These are phyloP conservation scores for Bovichtus variegatus DNA, from an alignment of 2,797 vertebrate genomes.

Conservation along the genomic window DNA sequence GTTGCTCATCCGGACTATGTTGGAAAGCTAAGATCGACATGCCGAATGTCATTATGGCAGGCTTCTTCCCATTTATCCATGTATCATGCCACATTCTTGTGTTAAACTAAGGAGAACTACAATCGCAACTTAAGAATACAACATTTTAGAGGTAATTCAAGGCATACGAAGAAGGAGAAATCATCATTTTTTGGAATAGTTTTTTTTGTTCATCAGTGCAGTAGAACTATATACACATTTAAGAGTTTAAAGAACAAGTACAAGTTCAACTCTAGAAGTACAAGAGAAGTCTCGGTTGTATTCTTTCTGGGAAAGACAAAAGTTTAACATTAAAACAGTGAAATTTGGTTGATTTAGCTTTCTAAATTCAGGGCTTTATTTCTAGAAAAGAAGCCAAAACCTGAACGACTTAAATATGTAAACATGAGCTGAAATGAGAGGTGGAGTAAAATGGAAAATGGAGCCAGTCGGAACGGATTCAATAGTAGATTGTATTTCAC, in stretches of 20 bases:
- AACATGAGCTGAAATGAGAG: neutral
- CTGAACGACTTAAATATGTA: neutral
- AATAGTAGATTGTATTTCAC: neutral
- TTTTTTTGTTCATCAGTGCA: neutral
- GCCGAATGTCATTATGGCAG: conserved; percentile 14
- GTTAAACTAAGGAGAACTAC: neutral
- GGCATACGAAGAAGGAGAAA: neutral
- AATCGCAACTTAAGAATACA: too few relatives aligned
- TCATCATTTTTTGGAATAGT: neutral
- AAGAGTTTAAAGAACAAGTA: neutral
- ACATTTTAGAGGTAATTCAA: neutral
- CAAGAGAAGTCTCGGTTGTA: neutral
- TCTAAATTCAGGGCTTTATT: neutral
- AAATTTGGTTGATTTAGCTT: neutral
- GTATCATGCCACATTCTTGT: neutral
- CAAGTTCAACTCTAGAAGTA: neutral
- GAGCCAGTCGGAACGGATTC: neutral
- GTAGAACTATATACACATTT: neutral
- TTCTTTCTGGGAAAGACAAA: neutral
- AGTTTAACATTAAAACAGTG: neutral
- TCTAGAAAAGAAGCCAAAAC: neutral
- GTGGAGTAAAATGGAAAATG: neutral
- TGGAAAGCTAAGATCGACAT: conserved; percentile 21
- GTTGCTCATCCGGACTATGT: conserved; percentile 17
- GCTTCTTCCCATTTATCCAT: neutral